These are phyloP conservation scores for Phymorhynchus buccinoides DNA, from an alignment of 1,140 invertebrate genomes.

Conservation along the genomic window DNA sequence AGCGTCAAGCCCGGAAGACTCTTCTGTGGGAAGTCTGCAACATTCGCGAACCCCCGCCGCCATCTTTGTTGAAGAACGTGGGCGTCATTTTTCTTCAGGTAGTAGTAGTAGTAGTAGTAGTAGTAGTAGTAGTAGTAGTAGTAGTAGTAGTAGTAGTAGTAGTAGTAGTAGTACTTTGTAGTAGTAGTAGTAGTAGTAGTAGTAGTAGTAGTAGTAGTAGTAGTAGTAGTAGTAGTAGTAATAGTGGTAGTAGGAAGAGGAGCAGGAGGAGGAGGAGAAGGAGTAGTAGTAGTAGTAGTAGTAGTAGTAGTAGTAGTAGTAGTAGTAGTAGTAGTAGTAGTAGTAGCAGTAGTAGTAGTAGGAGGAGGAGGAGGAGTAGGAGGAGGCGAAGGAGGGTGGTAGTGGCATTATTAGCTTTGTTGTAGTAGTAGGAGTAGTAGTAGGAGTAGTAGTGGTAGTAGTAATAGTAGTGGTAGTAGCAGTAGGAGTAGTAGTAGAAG, in stretches of 20 bases:
- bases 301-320: too few relatives aligned
- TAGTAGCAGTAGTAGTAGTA: too few relatives aligned
- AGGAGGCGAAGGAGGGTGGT: too few relatives aligned
- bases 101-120: slow-evolving; percentile 43
- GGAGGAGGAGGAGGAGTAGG: too few relatives aligned
- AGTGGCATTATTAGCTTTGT: too few relatives aligned
- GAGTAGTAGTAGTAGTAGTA: too few relatives aligned
- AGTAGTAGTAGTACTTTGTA: too few relatives aligned
- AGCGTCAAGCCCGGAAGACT: not conserved
- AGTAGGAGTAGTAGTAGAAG: too few relatives aligned
- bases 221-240: slow-evolving; percentile 34
- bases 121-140: slow-evolving; percentile 45
- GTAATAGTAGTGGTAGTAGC: too few relatives aligned
- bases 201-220: slow-evolving; percentile 36
- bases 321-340: too few relatives aligned
- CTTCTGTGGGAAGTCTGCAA: not conserved
- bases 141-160: slow-evolving; percentile 45
- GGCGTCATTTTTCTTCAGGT: not conserved
- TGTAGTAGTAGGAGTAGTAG: too few relatives aligned
- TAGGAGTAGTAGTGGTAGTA: too few relatives aligned
- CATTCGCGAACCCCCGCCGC: not conserved
- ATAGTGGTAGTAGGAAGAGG: slow-evolving; percentile 2
- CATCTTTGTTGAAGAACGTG: not conserved
- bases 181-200: slow-evolving; percentile 44
- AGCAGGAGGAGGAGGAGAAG: not conserved